Evolutionary conservation across 2,113 vertebrate species (phyloP).

Genomic region (Sardina pilchardus): DNA sequence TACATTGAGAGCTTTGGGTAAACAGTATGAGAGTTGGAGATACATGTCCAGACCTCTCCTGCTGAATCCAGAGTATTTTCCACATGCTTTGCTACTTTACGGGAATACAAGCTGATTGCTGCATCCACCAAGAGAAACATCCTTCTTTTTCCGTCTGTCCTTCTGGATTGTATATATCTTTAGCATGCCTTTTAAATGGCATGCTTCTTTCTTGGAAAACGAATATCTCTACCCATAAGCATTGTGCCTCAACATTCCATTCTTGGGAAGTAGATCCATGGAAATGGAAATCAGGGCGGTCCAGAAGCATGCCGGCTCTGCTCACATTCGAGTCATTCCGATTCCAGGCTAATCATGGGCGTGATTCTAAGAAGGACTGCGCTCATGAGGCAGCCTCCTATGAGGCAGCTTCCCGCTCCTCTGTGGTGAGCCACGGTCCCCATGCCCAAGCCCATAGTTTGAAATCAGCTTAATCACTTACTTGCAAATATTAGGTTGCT

Average conservation of each 20-base stretch:
- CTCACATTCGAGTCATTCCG: not conserved
- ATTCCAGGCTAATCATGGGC: not conserved
- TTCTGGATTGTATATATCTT: too few species aligned
- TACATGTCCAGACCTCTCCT: too few species aligned
- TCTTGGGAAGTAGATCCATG: not conserved
- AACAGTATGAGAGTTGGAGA: too few species aligned
- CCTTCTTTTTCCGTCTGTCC: too few species aligned
- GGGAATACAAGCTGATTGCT: too few species aligned
- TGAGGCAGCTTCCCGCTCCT: not conserved
- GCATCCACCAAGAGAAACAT: too few species aligned
- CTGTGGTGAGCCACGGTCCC: not conserved
- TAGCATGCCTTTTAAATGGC: not conserved
- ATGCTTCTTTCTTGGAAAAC: not conserved
- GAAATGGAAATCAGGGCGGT: not conserved
- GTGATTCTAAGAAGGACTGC: not conserved
- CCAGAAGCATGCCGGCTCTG: not conserved
- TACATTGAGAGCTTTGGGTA: too few species aligned
- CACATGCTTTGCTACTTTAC: too few species aligned
- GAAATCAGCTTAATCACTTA: conserved; percentile 24
- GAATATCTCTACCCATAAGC: not conserved
- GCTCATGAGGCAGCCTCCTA: not conserved
- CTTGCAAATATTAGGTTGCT: conserved; percentile 33
- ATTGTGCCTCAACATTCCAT: too few species aligned
- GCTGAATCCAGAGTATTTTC: too few species aligned
- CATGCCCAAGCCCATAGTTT: conserved; percentile 21